Conservation (phyloP, 1,140 invertebrate species). For the Bombus haemorrhoidalis region DNA sequence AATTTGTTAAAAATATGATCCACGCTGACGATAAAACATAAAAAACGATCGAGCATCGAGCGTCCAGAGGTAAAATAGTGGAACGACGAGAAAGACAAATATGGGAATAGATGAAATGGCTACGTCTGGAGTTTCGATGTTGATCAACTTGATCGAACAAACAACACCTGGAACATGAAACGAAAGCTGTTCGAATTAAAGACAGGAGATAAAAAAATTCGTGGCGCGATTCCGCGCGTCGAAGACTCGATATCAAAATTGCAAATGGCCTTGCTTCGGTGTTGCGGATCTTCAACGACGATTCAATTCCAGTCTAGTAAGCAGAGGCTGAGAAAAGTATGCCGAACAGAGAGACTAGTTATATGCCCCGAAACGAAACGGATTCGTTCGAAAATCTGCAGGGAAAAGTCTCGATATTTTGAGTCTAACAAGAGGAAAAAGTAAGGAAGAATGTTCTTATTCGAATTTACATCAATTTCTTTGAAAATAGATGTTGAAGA, state of each 20-base stretch:
- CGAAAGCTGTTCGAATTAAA: neutral
- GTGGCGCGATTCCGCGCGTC: neutral
- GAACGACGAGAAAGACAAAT: no score
- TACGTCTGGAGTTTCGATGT: no score
- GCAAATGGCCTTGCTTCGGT: neutral
- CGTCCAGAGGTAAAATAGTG: no score
- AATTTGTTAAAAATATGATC: no score
- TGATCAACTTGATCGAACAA: neutral
- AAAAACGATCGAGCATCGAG: no score
- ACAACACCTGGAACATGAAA: neutral
- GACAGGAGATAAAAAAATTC: neutral
- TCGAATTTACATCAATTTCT: neutral
- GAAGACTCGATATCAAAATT: neutral
- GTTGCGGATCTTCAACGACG: neutral
- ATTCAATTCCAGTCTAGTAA: slow-evolving; percentile 61
- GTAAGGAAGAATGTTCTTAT: neutral
- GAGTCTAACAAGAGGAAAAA: neutral
- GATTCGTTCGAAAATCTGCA: neutral
- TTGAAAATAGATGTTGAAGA: neutral
- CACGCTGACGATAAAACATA: no score
- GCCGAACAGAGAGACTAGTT: slow-evolving; percentile 27
- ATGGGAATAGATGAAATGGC: no score
- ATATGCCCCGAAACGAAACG: neutral
- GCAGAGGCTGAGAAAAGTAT: slow-evolving; percentile 58
- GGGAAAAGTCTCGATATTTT: neutral